These are phyloP conservation scores for Solea solea DNA, from an alignment of 2,113 vertebrate species.

Conservation along the genomic window DNA sequence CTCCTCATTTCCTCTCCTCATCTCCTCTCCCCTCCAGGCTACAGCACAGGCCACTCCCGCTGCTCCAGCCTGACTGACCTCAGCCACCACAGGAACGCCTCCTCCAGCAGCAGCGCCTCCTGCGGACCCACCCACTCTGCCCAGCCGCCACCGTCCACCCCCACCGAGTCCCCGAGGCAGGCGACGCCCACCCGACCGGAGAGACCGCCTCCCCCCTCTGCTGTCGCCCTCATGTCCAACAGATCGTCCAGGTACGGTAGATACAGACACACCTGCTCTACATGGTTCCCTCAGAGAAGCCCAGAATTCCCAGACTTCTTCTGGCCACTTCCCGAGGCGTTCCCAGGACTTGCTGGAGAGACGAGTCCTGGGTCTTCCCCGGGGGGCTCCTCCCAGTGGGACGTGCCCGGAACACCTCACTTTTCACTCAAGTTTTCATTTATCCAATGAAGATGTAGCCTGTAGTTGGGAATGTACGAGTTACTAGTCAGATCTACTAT, in stretches of 20 bases:
- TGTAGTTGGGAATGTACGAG: too few species aligned
- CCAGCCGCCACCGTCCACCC: constrained; percentile 25
- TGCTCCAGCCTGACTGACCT: constrained; percentile 71
- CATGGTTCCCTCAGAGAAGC: too few species aligned
- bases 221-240: constrained; percentile 49
- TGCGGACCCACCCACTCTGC: constrained; percentile 20
- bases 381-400: too few species aligned
- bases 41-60: constrained; percentile 63
- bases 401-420: too few species aligned
- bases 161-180: constrained; percentile 30
- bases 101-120: constrained; percentile 58
- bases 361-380: too few species aligned
- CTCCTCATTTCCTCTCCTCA: background rate
- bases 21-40: constrained; percentile 40
- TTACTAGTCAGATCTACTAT: too few species aligned
- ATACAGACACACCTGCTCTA: background rate
- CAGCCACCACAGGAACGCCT: constrained; percentile 58
- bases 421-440: too few species aligned
- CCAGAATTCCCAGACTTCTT: too few species aligned
- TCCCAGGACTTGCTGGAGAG: too few species aligned
- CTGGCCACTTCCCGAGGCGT: too few species aligned
- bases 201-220: constrained; percentile 64
- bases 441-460: too few species aligned
- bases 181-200: constrained; percentile 55
- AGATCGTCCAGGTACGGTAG: constrained; percentile 71